Evolutionary conservation across 1,140 invertebrate species (phyloP).

Genomic region (Aphaenogaster ashmeadi): DNA sequence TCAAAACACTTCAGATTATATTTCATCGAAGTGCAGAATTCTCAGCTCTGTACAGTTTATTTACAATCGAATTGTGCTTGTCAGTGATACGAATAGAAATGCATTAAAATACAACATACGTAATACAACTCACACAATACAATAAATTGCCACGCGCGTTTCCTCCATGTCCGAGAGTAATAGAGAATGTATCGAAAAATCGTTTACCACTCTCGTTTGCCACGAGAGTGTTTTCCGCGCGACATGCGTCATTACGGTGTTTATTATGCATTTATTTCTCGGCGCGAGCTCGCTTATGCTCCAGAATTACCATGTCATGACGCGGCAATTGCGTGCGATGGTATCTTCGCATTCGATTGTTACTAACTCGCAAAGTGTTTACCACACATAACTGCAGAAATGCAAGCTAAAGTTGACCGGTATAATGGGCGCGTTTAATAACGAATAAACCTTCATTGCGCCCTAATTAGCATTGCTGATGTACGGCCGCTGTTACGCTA

Average conservation of each 20-base stretch:
- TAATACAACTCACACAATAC: not conserved
- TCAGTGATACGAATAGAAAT: not conserved
- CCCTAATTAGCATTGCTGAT: constrained; percentile 27
- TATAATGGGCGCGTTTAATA: constrained; percentile 48
- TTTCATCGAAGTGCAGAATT: not conserved
- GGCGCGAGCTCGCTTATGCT: constrained; percentile 51
- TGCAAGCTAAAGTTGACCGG: constrained; percentile 29
- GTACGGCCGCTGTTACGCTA: not conserved
- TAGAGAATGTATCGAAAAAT: constrained; percentile 42
- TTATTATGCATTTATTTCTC: constrained; percentile 72
- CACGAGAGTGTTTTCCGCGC: constrained; percentile 42
- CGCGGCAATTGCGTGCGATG: constrained; percentile 59
- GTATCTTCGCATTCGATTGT: constrained; percentile 71
- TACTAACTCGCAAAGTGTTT: constrained; percentile 54
- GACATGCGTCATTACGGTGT: constrained; percentile 64
- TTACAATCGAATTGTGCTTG: not conserved
- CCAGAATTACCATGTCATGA: constrained; percentile 69
- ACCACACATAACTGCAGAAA: constrained; percentile 4
- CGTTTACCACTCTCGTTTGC: constrained; percentile 22
- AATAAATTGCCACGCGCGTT: constrained; percentile 25
- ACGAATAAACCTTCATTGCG: constrained; percentile 50
- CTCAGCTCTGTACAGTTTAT: not conserved
- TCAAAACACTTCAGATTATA: not conserved
- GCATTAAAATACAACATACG: constrained; percentile 22
- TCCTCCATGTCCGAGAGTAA: not conserved